phyloP scores from a whole-genome alignment of 2,113 vertebrate genomes.

The Python bivittatus region DNA sequence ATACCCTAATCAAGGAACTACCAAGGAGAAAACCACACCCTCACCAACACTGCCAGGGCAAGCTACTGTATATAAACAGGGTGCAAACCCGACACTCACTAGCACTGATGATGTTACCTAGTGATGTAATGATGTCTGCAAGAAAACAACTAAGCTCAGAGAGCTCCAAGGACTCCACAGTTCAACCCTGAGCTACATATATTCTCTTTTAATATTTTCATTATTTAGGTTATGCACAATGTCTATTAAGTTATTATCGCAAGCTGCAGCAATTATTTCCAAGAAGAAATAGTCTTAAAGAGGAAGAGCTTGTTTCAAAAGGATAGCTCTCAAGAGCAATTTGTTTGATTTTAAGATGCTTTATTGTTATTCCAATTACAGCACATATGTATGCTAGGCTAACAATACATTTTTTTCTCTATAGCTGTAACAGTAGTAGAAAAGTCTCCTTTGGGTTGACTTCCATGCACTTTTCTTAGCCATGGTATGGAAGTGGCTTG shows the following conservation, averaged over 20 bases:
- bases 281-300: not conserved
- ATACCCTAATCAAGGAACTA: not conserved
- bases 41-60: not conserved
- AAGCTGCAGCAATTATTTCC: not conserved
- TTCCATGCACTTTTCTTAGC: not conserved
- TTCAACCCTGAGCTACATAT: not conserved
- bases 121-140: not conserved
- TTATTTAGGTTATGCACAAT: not conserved
- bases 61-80: not conserved
- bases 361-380: not conserved
- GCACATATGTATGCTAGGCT: not conserved
- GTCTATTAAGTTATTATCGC: not conserved
- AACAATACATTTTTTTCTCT: not conserved
- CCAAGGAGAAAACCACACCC: not conserved
- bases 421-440: not conserved
- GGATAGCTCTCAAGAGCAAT: not conserved
- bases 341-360: not conserved
- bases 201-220: not conserved
- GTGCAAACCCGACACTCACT: not conserved
- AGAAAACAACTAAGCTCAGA: not conserved
- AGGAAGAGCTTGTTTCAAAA: not conserved
- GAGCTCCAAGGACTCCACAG: not conserved
- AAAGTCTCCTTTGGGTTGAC: not conserved
- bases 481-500: not conserved
- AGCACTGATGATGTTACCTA: not conserved